Evolutionary conservation across 2,797 vertebrate species (phyloP), one percentile per base, ranked within the genome.

Genomic region (Diceros bicornis): DNA sequence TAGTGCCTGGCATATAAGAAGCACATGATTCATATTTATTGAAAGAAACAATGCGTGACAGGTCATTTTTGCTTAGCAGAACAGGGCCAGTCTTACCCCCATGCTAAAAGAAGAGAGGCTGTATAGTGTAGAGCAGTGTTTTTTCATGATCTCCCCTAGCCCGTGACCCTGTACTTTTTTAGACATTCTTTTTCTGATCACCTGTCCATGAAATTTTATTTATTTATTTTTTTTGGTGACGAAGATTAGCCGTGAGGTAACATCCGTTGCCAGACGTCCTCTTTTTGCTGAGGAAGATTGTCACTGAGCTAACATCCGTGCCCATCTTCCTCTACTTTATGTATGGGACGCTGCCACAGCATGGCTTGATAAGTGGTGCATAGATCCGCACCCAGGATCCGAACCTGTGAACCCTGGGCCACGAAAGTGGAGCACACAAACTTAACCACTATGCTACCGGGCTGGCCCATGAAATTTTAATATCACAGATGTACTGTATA

Each of bases 41-140:
- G 37, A 94, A 14, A 79, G 50, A 89, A 84, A 75, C 29, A 47
- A 72, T 72, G 62, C 87, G 78, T 64, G 52, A 47, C 16, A 57
- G 50, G 14, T 27, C 12, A 64, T 89, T 91, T 96, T 93, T 74
- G 50, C n/a, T 55, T 93, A 77, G 86, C 37, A 82, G 82, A 82
- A 87, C 57, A 92, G 23, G 34, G 27, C 44, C 21, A 6, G 25
- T 44, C 44, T 86, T 82, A 57, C 32, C 6, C 29, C 32, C 37
- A 10, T 75, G 13, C 72, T 74, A 23, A 88, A 88, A 62, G 29
- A 94, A 69, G 66, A 90, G 44, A 79, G 7, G 29, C 68, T 74
- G 0, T 64, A 7, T 27, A n/a, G 20, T 62, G 21, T 74, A 47
- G 41, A 27, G 50, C 21, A 37, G 9, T 37, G 20, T 95, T 82